These are phyloP conservation scores for Entomobrya multifasciata DNA, from an alignment of 2,888 invertebrate species.

Conservation along the genomic window DNA sequence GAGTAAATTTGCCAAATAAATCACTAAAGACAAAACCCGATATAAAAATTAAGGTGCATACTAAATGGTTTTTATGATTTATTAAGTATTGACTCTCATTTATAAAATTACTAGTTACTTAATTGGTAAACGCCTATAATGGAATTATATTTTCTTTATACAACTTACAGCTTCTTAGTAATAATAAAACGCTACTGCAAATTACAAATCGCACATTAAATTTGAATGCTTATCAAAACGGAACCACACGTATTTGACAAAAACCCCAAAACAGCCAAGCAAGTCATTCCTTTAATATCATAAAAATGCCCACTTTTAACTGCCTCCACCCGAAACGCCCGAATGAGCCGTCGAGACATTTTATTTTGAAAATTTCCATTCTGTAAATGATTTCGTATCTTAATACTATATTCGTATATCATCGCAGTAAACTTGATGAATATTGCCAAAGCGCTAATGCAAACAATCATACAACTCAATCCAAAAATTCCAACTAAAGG, in stretches of 20 bases:
- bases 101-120: no score
- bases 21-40: no score
- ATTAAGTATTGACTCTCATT: no score
- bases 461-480: background rate
- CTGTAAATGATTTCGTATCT: background rate
- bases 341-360: background rate
- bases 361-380: background rate
- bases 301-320: conserved; percentile 19
- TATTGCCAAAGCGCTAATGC: background rate
- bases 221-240: background rate
- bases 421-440: background rate
- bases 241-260: background rate
- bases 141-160: no score
- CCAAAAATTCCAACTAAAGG: background rate
- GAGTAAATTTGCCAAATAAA: no score
- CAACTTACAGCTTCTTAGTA: no score
- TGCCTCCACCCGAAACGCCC: background rate
- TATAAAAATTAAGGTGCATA: no score
- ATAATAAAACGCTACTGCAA: no score
- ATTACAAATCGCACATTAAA: no score
- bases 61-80: no score
- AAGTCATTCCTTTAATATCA: background rate
- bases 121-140: no score
- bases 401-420: background rate
- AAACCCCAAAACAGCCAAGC: background rate